Base-by-base conservation (phyloP, 2,888 invertebrate species). In the Xylota sylvarum region DNA sequence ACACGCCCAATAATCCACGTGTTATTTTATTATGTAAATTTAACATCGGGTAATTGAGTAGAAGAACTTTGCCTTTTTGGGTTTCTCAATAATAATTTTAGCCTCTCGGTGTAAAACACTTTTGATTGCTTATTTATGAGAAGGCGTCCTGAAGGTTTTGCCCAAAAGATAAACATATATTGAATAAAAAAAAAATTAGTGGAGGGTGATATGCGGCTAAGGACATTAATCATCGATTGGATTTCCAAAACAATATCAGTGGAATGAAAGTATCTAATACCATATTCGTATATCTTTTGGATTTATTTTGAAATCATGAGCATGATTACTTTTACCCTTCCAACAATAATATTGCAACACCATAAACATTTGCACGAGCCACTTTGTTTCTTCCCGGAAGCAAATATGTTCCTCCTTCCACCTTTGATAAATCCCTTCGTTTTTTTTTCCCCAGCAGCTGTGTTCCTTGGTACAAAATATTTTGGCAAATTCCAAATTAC, bases 401-500 rank as follows among this genome's bases (percentile, higher is more conserved):
- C 73, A 73, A 80, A 60, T 32, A 73, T 17, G 43, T 2, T 46
- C 5, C 23, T 70, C 9, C 19, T 23, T n/a, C 23, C 7, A 5
- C 50, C 10, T 12, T 64, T 46, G 17, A 9, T 10, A 43, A 46
- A 19, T 43, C 52, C 40, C 27, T 19, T 9, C 23, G 23, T 23
- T 23, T 23, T 12, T 62, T 60, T 30, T n/a, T 62, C 40, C 3
- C 23, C 23, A 2, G 1, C 23, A 43, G 30, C 17, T 10, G 32
- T 27, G 19, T 12, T 19, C n/a, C 46, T 55, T 56, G 35, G 14
- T 14, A 64, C 30, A 23, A 55, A 67, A 74, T 67, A 32, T 56
- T 69, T 72, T 64, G 55, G 17, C 65, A 58, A 80, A 80, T 60
- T 80, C 70, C 30, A 77, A 65, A 70, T 77, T 70, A 77, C 52